phyloP scores from a whole-genome alignment of 2,113 vertebrate species.

The Channa argus region DNA sequence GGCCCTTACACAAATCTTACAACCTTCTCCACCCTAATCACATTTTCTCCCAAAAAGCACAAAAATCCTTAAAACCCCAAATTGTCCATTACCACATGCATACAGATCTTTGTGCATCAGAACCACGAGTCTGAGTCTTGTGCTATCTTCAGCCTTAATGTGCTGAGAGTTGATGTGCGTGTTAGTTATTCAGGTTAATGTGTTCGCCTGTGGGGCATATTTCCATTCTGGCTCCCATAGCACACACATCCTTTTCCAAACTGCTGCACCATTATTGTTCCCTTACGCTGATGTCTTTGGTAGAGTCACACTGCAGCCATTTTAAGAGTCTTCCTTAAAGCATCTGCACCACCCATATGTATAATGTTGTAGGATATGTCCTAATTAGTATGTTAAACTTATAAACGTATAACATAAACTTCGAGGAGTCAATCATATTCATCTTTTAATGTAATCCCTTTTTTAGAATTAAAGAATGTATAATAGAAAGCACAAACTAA shows the following conservation, averaged over 20 bases:
- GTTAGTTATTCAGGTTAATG: slow-evolving; percentile 80
- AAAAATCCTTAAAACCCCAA: slow-evolving; percentile 1
- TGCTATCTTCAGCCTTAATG: slow-evolving; percentile 59
- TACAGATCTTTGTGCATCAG: slow-evolving; percentile 12
- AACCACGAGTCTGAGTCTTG: slow-evolving; percentile 9
- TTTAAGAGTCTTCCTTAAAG: slow-evolving; percentile 28
- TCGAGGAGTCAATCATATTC: neutral
- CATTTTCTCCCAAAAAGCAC: neutral
- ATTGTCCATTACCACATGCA: slow-evolving; percentile 10
- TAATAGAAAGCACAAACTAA: neutral
- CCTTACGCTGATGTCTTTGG: slow-evolving; percentile 53
- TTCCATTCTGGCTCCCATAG: slow-evolving; percentile 65
- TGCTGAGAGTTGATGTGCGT: slow-evolving; percentile 55
- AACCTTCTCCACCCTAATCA: neutral
- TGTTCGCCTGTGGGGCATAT: slow-evolving; percentile 65
- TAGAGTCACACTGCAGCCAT: slow-evolving; percentile 30
- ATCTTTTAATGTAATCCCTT: neutral
- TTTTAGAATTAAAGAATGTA: neutral
- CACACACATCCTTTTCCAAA: slow-evolving; percentile 55
- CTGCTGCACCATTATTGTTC: slow-evolving; percentile 58
- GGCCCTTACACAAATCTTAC: neutral
- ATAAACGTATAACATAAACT: no score
- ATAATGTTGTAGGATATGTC: neutral
- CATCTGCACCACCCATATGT: neutral
- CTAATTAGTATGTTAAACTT: slow-evolving; percentile 1